These are phyloP conservation scores for Moxostoma hubbsi DNA, from an alignment of 2,797 vertebrate genomes.

Conservation along the genomic window DNA sequence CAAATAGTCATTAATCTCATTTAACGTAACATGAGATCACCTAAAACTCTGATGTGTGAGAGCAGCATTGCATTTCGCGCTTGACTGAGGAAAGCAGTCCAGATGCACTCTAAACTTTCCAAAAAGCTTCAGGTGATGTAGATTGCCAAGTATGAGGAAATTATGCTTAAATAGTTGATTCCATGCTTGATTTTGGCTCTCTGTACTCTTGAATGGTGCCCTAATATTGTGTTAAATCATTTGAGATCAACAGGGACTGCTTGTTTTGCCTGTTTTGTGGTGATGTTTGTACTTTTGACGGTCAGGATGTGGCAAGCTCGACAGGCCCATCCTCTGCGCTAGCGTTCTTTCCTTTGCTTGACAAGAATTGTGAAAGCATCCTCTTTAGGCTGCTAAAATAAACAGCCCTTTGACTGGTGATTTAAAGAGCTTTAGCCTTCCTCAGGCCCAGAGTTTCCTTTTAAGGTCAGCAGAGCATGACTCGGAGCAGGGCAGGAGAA, in stretches of 20 bases:
- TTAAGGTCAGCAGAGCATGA: slow-evolving; percentile 60
- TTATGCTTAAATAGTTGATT: not conserved
- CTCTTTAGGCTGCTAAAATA: slow-evolving; percentile 47
- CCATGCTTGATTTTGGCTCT: not conserved
- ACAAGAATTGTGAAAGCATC: slow-evolving; percentile 54
- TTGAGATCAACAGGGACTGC: slow-evolving; percentile 2
- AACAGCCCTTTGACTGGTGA: slow-evolving; percentile 52
- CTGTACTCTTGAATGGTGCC: not conserved
- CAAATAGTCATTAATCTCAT: too few species aligned
- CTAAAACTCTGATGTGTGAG: too few species aligned
- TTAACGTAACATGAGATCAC: too few species aligned
- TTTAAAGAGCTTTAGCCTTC: slow-evolving; percentile 48
- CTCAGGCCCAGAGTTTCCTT: slow-evolving; percentile 56
- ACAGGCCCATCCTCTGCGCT: slow-evolving; percentile 26
- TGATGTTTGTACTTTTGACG: slow-evolving; percentile 42
- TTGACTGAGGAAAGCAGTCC: too few species aligned
- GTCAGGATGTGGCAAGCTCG: slow-evolving; percentile 45
- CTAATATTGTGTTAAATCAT: not conserved
- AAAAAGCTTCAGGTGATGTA: too few species aligned
- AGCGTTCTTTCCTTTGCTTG: slow-evolving; percentile 20
- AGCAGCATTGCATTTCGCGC: too few species aligned
- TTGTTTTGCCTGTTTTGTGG: slow-evolving; percentile 27
- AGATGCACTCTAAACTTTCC: too few species aligned
- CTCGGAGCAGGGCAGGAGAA: slow-evolving; percentile 37
- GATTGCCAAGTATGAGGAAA: too few species aligned